A percentile compares a stretch with the other conserved stretches of the same genome.
phyloP scores from a whole-genome alignment of 2,113 vertebrate genomes.

The Typhlomys cinereus region DNA sequence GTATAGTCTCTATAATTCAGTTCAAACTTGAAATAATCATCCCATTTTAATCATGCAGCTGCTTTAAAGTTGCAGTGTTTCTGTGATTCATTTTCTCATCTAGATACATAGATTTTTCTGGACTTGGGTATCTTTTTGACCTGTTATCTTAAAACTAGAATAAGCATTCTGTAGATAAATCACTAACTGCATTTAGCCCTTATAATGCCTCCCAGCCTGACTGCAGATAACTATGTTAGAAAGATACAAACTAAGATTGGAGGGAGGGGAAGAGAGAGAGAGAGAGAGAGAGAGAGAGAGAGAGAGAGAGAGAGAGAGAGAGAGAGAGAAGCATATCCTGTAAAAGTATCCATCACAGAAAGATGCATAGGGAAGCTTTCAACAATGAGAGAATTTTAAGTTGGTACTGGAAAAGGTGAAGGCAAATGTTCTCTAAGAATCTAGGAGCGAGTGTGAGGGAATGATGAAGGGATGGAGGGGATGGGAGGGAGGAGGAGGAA shows the following conservation, averaged over 20 bases:
- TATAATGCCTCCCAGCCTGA: neutral
- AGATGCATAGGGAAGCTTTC: neutral
- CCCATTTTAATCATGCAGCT: constrained; percentile 73
- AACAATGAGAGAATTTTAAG: constrained; percentile 33
- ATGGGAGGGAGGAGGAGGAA: too few species aligned
- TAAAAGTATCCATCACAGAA: neutral
- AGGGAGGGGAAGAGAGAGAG: fast-evolving
- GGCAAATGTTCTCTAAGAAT: constrained; percentile 27
- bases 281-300: neutral
- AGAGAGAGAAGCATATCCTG: neutral
- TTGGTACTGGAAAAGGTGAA: neutral
- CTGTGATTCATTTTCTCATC: constrained; percentile 75
- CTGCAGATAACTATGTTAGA: constrained; percentile 18
- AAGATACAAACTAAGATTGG: neutral
- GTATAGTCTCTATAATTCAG: constrained; percentile 71
- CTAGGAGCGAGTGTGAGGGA: too few species aligned
- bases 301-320: too few species aligned
- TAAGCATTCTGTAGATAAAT: constrained; percentile 47
- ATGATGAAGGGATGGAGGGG: too few species aligned
- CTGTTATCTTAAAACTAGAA: constrained; percentile 40
- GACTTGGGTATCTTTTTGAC: constrained; percentile 18
- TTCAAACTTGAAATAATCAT: constrained; percentile 66
- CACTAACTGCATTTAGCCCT: constrained; percentile 58
- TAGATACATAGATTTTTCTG: neutral
- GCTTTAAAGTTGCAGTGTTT: constrained; percentile 70